These are phyloP conservation scores for Porites lobata DNA, from an alignment of 92 coral and sea anemone species.

Conservation along the genomic window DNA sequence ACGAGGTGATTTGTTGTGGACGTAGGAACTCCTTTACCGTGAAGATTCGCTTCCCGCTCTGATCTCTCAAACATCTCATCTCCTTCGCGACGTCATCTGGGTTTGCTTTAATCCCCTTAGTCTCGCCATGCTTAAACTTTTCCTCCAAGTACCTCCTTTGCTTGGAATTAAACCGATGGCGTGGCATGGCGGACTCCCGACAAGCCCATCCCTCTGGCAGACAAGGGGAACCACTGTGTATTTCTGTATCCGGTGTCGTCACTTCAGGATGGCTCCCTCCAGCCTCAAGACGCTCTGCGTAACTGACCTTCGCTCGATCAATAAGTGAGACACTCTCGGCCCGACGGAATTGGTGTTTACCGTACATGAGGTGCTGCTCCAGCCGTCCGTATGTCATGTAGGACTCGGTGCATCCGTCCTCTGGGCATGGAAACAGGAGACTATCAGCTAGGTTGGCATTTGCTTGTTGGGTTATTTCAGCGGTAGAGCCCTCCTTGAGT, in stretches of 20 bases:
- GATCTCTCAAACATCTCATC: conserved; percentile 41
- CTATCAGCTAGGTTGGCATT: conserved; percentile 4
- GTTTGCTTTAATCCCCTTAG: conserved; percentile 33
- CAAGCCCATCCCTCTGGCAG: conserved; percentile 53
- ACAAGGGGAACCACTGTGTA: conserved; percentile 18
- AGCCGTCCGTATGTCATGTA: conserved; percentile 34
- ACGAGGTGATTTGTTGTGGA: conserved; percentile 43
- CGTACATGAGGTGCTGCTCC: conserved; percentile 52
- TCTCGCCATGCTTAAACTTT: not conserved
- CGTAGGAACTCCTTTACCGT: conserved; percentile 15
- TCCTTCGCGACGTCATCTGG: conserved; percentile 51
- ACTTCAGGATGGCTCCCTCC: conserved; percentile 20
- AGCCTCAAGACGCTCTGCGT: conserved; percentile 52
- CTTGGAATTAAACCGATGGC: conserved; percentile 11
- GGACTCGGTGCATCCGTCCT: conserved; percentile 23
- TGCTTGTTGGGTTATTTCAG: conserved; percentile 9
- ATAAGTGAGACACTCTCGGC: conserved; percentile 31
- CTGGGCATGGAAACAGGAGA: conserved; percentile 30
- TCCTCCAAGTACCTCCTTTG: too few species aligned
- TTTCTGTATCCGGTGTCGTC: conserved; percentile 2
- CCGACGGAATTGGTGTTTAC: conserved; percentile 29
- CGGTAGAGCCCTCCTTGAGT: conserved; percentile 6
- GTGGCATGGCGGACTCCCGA: conserved; percentile 10
- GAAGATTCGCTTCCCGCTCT: conserved; percentile 29
- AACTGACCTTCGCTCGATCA: conserved; percentile 51